Evolutionary conservation across 2,113 vertebrate species (phyloP).

Genomic region (Sus scrofa): DNA sequence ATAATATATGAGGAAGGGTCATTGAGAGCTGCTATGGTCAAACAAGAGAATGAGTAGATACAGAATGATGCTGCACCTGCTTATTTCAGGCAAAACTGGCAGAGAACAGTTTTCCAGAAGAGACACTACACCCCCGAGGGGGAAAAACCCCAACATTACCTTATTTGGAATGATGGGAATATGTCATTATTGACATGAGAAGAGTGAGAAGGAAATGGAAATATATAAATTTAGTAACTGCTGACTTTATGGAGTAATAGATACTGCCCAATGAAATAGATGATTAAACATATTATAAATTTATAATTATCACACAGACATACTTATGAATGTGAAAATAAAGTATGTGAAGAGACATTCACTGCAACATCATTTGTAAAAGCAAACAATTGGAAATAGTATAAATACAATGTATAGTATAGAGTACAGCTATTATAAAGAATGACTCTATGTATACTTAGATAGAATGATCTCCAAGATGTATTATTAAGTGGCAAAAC

Average conservation of each 20-base stretch:
- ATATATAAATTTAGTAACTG: not conserved
- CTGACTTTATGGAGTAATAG: not conserved
- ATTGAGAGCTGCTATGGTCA: not conserved
- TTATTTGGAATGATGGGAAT: not conserved
- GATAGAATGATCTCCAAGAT: not conserved
- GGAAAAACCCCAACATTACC: not conserved
- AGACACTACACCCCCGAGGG: not conserved
- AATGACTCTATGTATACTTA: not conserved
- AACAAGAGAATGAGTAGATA: not conserved
- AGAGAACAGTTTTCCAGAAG: not conserved
- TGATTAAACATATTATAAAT: not conserved
- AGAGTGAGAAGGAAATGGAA: not conserved
- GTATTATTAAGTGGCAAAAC: not conserved
- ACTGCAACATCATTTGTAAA: not conserved
- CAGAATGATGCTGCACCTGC: not conserved
- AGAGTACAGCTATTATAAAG: not conserved
- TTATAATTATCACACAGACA: not conserved
- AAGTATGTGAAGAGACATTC: not conserved
- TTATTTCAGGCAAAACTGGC: not conserved
- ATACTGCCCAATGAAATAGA: not conserved
- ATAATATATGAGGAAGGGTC: not conserved
- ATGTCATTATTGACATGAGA: not conserved
- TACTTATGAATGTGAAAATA: not conserved
- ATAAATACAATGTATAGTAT: not conserved
- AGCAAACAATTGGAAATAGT: not conserved